Percentiles rank a stretch among this genome's conserved stretches.
These are phyloP conservation scores for Acleris sparsana DNA, from an alignment of 2,888 invertebrate species.

Conservation along the genomic window DNA sequence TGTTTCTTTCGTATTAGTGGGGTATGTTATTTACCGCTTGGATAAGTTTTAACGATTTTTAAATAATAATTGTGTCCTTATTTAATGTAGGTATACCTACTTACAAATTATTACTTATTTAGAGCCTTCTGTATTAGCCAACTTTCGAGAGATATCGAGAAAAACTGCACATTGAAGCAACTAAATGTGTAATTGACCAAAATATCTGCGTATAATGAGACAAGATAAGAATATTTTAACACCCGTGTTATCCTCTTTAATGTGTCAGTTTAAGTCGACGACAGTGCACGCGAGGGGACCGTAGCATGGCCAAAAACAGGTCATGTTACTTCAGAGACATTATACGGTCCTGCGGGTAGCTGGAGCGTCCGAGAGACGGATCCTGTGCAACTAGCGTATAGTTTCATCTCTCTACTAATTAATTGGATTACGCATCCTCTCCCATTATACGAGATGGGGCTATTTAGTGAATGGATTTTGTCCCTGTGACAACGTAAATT, in stretches of 20 bases:
- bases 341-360: slow-evolving; percentile 27
- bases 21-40: neutral
- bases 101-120: too few relatives aligned
- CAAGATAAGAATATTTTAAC: neutral
- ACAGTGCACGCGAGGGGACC: slow-evolving; percentile 28
- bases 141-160: too few relatives aligned
- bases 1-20: neutral
- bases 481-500: slow-evolving; percentile 64
- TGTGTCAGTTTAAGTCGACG: slow-evolving; percentile 12
- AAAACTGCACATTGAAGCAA: too few relatives aligned
- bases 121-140: too few relatives aligned
- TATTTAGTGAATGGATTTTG: slow-evolving; percentile 73
- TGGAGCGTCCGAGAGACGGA: slow-evolving; percentile 29
- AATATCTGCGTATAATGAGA: too few relatives aligned
- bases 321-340: slow-evolving; percentile 35
- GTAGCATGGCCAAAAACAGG: slow-evolving; percentile 24
- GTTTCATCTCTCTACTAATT: slow-evolving; percentile 70
- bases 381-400: slow-evolving; percentile 60
- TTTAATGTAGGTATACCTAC: too few relatives aligned
- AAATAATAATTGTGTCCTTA: too few relatives aligned
- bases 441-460: slow-evolving; percentile 70
- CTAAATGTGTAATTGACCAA: too few relatives aligned
- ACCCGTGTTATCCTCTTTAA: neutral
- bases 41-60: too few relatives aligned
- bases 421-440: slow-evolving; percentile 73